A percentile compares a stretch with the other conserved stretches of the same genome.
Conservation (phyloP, 2,888 invertebrate species). For the Cheilosia soror region DNA sequence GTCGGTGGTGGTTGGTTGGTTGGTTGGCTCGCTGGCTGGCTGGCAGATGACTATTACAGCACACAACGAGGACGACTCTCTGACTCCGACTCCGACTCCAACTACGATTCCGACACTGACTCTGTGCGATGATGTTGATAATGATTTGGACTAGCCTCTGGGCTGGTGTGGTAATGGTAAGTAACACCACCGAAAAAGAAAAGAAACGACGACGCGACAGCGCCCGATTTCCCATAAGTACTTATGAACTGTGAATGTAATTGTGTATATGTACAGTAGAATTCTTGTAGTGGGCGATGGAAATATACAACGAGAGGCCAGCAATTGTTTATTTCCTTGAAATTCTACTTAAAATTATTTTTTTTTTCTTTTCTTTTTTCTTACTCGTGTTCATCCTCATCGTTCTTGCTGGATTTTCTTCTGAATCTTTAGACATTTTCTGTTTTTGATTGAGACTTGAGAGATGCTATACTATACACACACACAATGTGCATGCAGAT, state of each 20-base stretch:
- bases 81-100: background rate
- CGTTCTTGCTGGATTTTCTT: background rate
- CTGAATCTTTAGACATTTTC: constrained; percentile 2
- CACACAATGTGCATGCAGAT: background rate
- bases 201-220: background rate
- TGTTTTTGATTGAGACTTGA: constrained; percentile 44
- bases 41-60: constrained; percentile 40
- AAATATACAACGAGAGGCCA: constrained; percentile 19
- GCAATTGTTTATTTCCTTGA: constrained; percentile 20
- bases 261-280: background rate
- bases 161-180: constrained; percentile 31
- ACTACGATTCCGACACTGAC: background rate
- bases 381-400: background rate
- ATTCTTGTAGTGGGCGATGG: background rate
- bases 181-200: background rate
- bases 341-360: background rate
- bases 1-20: constrained; percentile 63
- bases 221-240: background rate
- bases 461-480: background rate
- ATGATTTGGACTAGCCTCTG: constrained; percentile 60
- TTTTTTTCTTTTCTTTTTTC: background rate
- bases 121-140: constrained; percentile 43
- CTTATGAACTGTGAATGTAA: constrained; percentile 8
- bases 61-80: constrained; percentile 14
- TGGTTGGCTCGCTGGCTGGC: constrained; percentile 32